Percentiles rank a stretch among this genome's conserved stretches.
Conservation (phyloP, 2,888 invertebrate genomes). For the Mythimna impura region DNA sequence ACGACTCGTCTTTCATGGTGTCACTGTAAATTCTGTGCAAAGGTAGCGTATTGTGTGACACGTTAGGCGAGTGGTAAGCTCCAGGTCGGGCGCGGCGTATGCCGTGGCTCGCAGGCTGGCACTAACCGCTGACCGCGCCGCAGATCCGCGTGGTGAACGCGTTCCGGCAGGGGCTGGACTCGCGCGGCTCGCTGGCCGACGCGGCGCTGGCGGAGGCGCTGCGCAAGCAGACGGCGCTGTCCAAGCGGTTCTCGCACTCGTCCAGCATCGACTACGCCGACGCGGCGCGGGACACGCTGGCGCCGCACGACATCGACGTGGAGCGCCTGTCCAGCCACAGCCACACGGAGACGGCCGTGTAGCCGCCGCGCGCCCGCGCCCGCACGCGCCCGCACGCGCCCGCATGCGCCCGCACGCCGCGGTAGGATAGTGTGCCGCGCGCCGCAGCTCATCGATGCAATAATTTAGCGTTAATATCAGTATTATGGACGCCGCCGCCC, state of each 20-base stretch:
- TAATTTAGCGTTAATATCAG: constrained; percentile 74
- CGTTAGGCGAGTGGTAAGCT: constrained; percentile 34
- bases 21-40: constrained; percentile 45
- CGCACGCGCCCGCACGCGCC: constrained; percentile 52
- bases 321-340: constrained; percentile 97
- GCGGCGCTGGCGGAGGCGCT: constrained; percentile 98
- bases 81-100: constrained; percentile 7
- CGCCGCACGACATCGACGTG: constrained; percentile 97
- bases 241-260: constrained; percentile 97
- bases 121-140: constrained; percentile 77
- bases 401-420: constrained; percentile 51
- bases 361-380: constrained; percentile 72
- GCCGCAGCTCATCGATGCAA: constrained; percentile 70
- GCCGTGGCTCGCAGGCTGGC: constrained; percentile 1
- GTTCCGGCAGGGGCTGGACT: constrained; percentile 99
- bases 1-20: constrained; percentile 38
- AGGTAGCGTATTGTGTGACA: constrained; percentile 21
- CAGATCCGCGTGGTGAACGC: constrained; percentile 99
- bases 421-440: constrained; percentile 58
- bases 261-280: constrained; percentile 93
- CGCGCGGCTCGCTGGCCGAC: constrained; percentile 97
- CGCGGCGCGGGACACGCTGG: constrained; percentile 94
- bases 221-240: constrained; percentile 97
- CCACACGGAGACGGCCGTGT: constrained; percentile 98
- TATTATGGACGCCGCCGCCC: constrained; percentile 71